phyloP scores from a whole-genome alignment of 1,140 invertebrate species.

The Drosophila willistoni region DNA sequence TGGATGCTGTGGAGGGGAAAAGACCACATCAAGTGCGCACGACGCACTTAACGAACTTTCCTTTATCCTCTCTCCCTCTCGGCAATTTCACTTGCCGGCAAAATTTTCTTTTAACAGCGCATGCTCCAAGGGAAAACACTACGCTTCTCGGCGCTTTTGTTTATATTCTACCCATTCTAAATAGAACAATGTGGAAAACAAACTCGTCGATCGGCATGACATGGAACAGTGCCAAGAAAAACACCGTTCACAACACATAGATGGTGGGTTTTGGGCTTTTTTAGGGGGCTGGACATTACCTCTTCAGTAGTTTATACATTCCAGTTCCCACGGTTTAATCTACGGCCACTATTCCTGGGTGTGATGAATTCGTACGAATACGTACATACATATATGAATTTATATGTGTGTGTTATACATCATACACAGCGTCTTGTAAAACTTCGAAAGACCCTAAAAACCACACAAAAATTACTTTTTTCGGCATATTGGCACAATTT shows the following conservation, averaged over 20 bases:
- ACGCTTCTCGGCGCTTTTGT: conserved; percentile 35
- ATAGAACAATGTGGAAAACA: conserved; percentile 34
- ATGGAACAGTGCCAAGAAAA: conserved; percentile 16
- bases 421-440: no score
- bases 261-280: neutral
- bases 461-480: neutral
- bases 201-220: conserved; percentile 11
- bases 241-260: neutral
- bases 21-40: conserved; percentile 31
- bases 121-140: conserved; percentile 33
- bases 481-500: neutral
- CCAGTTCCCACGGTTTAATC: no score
- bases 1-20: conserved; percentile 5
- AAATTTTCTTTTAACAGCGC: conserved; percentile 32
- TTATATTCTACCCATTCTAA: conserved; percentile 68
- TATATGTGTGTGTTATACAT: no score
- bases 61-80: conserved; percentile 2
- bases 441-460: neutral
- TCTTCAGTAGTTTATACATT: no score
- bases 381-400: no score
- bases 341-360: neutral
- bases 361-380: no score
- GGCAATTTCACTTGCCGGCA: conserved; percentile 30
- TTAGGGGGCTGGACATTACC: neutral
- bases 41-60: conserved; percentile 37